phyloP scores from a whole-genome alignment of 1,140 invertebrate genomes.

The Drosophila paulistorum region DNA sequence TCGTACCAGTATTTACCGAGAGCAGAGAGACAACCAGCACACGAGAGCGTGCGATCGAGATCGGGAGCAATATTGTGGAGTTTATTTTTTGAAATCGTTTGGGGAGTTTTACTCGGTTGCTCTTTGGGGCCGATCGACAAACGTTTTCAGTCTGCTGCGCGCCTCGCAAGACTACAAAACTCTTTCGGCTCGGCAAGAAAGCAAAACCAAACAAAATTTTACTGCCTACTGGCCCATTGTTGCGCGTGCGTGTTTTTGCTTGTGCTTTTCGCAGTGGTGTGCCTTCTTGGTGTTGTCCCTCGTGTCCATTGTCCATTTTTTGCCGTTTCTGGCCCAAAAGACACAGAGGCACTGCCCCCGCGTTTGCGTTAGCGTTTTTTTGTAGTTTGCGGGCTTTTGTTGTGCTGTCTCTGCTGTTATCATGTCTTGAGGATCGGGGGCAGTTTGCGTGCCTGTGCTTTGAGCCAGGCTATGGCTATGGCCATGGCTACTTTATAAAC shows the following conservation, averaged over 20 bases:
- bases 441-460: constrained; percentile 24
- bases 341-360: constrained; percentile 16
- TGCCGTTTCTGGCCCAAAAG: neutral
- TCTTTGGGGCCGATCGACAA: constrained; percentile 36
- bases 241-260: constrained; percentile 36
- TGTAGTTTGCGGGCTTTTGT: too few relatives aligned
- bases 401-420: constrained; percentile 36
- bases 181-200: constrained; percentile 1
- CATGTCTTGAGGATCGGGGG: constrained; percentile 54
- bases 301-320: neutral
- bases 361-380: neutral
- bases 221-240: neutral
- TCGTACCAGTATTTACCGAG: constrained; percentile 37
- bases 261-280: neutral
- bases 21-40: constrained; percentile 9
- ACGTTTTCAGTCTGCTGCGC: constrained; percentile 42
- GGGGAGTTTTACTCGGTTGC: constrained; percentile 25
- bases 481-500: constrained; percentile 40
- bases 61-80: constrained; percentile 2
- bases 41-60: neutral
- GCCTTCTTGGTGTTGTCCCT: neutral
- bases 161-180: constrained; percentile 30
- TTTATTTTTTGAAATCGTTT: constrained; percentile 16
- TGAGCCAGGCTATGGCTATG: constrained; percentile 5
- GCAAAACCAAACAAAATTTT: neutral